These are phyloP conservation scores for Cyanoliseus patagonus DNA, from an alignment of 2,113 vertebrate genomes.

Conservation along the genomic window DNA sequence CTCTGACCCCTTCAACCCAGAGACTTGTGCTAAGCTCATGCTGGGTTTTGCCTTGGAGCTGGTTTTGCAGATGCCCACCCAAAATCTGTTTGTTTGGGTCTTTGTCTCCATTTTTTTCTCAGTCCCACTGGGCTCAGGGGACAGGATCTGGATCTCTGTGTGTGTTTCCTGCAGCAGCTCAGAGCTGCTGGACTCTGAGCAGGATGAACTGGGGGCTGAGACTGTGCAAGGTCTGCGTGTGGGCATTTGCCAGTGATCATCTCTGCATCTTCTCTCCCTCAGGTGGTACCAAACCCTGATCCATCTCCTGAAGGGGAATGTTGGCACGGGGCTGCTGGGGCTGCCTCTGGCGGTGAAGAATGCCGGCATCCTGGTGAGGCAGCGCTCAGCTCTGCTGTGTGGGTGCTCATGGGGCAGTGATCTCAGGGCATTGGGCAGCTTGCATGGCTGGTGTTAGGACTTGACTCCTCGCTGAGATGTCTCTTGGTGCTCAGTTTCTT, in stretches of 20 bases:
- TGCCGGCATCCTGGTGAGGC: constrained; percentile 91
- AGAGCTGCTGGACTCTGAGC: not conserved
- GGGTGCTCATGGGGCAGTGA: not conserved
- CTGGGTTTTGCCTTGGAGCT: not conserved
- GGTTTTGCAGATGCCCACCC: not conserved
- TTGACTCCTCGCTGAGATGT: not conserved
- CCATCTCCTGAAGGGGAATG: constrained; percentile 94
- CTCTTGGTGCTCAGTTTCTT: not conserved
- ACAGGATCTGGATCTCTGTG: not conserved
- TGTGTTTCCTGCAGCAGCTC: not conserved
- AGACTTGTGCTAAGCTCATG: not conserved
- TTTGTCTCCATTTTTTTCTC: not conserved
- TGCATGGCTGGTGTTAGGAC: not conserved
- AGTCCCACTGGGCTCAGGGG: not conserved
- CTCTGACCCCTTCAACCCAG: not conserved
- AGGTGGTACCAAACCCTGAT: constrained; percentile 93
- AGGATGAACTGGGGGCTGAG: not conserved
- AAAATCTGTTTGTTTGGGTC: not conserved
- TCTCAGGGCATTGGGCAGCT: accelerated
- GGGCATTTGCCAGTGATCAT: not conserved
- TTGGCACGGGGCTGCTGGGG: constrained; percentile 92
- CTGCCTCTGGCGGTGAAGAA: constrained; percentile 94
- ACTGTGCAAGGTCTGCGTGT: accelerated
- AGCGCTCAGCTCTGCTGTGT: not conserved
- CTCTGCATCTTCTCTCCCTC: not conserved